These are phyloP conservation scores for Ceratosolen solmsi DNA, from an alignment of 1,140 invertebrate genomes.

Conservation along the genomic window DNA sequence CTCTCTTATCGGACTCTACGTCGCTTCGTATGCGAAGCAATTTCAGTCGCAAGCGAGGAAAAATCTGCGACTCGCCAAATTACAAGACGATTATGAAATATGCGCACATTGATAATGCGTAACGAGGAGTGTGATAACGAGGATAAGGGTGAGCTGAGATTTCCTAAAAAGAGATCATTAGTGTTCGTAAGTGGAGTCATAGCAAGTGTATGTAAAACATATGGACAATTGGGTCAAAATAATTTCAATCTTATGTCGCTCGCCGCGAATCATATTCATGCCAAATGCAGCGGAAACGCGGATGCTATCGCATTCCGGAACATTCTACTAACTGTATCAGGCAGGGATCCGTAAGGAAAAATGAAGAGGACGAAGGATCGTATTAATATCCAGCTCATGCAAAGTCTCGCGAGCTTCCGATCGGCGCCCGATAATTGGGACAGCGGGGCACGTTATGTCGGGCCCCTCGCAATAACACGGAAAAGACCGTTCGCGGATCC, in stretches of 20 bases:
- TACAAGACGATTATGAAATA: no score
- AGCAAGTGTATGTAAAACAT: neutral
- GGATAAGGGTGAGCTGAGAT: no score
- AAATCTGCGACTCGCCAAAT: no score
- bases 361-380: neutral
- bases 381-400: conserved; percentile 17
- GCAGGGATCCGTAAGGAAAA: neutral
- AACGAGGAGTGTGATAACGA: no score
- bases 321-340: conserved; percentile 27
- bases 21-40: no score
- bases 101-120: no score
- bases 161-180: no score
- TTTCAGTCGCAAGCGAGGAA: no score
- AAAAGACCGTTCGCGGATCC: conserved; percentile 2
- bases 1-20: no score
- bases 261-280: conserved; percentile 5
- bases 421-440: conserved; percentile 29
- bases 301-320: conserved; percentile 24
- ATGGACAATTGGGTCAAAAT: conserved; percentile 15
- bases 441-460: conserved; percentile 24
- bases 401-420: neutral
- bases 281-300: conserved; percentile 25
- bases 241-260: conserved; percentile 21
- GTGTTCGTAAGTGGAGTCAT: no score
- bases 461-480: neutral